Evolutionary conservation across 2,888 invertebrate species (phyloP).

Genomic region (Hydropsyche betteni): DNA sequence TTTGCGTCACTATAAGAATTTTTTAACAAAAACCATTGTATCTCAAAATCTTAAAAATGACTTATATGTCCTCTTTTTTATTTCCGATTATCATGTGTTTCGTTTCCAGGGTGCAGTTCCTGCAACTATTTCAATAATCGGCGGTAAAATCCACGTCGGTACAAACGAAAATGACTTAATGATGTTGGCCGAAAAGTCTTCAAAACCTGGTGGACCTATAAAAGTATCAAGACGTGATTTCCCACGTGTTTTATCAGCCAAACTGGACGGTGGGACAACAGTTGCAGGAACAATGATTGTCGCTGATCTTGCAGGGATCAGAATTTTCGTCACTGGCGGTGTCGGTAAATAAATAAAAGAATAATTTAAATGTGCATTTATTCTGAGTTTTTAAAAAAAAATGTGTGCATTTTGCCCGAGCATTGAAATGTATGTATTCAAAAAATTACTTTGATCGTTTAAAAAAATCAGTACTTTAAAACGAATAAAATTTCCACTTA

Average conservation of each 20-base stretch:
- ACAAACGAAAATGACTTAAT: constrained; percentile 71
- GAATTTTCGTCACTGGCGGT: constrained; percentile 94
- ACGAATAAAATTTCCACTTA: too few species aligned
- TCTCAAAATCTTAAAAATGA: neutral
- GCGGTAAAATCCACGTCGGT: constrained; percentile 86
- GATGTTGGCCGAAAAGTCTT: constrained; percentile 66
- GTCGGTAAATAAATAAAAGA: constrained; percentile 59
- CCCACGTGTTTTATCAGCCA: constrained; percentile 75
- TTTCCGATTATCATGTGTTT: constrained; percentile 30
- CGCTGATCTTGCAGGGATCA: constrained; percentile 83
- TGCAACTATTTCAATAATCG: constrained; percentile 90
- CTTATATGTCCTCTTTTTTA: constrained; percentile 43
- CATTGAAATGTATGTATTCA: too few species aligned
- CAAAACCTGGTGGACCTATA: constrained; percentile 64
- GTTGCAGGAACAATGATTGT: constrained; percentile 93
- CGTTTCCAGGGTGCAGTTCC: constrained; percentile 70
- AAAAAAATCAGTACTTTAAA: too few species aligned
- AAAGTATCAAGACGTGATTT: constrained; percentile 92
- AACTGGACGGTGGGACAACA: constrained; percentile 89
- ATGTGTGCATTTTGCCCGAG: too few species aligned
- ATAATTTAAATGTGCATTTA: too few species aligned
- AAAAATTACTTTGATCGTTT: too few species aligned
- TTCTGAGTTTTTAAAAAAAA: too few species aligned
- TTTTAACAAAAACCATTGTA: too few species aligned
- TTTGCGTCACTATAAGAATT: too few species aligned